Evolutionary conservation across 2,113 vertebrate genomes (phyloP), one percentile per base, ranked within the genome.

Genomic region (Coturnix japonica): DNA sequence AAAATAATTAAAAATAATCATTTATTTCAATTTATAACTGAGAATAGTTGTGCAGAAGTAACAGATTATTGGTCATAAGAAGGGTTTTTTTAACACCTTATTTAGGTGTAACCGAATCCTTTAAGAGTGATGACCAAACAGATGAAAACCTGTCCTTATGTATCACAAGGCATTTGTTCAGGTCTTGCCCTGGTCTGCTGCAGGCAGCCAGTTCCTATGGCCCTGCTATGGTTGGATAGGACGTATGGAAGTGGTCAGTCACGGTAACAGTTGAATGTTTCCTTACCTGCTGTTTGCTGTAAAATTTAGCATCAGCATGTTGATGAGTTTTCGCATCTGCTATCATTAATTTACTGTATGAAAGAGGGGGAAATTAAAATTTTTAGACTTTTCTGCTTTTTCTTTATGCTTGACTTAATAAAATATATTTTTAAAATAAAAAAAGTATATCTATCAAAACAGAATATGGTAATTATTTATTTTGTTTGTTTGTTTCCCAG

Each of bases 391-490:
- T 53, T 46, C 37, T 30, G 6, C 28, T 72, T 0, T 25, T 57
- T 41, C 12, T 78, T 84, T 71, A 19, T 85, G 31, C 37, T 63
- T 63, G 60, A 4, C 25, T 70, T 57, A n/a, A n/a, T 57, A 19
- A n/a, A 57, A 20, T 57, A 20, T 17, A 17, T 17, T 53, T 53
- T 53, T 28, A 6, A 9, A 53, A 53, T 30, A 28, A 53, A 53
- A 49, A 53, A 53, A 53, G 11, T 57, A 21, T n/a, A 21, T 21
- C 6, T n/a, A 57, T 23, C 15, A 31, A 44, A 75, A 75, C 2
- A 0, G 0, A 67, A 2, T 3, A 43, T 9, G 3, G 19, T 6
- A 4, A 2, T 16, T 35, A 10, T 37, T 17, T n/a, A 7, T 15
- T 47, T 20, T 57, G 25, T 19, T 11, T 57, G 33, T 54, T 30